Conservation (phyloP, 2,797 vertebrate species). For the Fistularia tabacaria region DNA sequence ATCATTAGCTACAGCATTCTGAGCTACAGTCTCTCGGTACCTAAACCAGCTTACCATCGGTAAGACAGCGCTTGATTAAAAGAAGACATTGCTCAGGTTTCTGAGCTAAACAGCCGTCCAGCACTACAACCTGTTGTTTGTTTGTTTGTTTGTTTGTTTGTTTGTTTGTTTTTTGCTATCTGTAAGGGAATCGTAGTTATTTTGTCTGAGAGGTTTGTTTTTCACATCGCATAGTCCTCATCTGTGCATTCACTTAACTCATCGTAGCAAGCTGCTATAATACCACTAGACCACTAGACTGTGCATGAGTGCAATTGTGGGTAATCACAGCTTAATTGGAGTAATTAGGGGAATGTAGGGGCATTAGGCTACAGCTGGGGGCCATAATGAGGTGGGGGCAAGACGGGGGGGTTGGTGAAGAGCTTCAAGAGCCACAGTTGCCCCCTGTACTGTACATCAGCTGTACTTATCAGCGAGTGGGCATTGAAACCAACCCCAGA, state of each 20-base stretch:
- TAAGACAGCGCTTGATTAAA: conserved; percentile 23
- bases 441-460: conserved; percentile 55
- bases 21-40: conserved; percentile 29
- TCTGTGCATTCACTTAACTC: conserved; percentile 44
- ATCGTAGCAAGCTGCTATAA: conserved; percentile 60
- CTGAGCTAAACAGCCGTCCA: conserved; percentile 8
- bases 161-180: neutral
- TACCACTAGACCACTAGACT: conserved; percentile 60
- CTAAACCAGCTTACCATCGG: conserved; percentile 7
- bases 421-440: conserved; percentile 60
- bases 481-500: conserved; percentile 19
- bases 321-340: conserved; percentile 81
- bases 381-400: conserved; percentile 64
- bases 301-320: conserved; percentile 76
- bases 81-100: conserved; percentile 19
- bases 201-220: neutral
- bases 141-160: neutral
- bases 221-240: conserved; percentile 18
- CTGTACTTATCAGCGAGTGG: conserved; percentile 26
- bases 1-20: conserved; percentile 23
- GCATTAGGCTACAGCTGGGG: conserved; percentile 80
- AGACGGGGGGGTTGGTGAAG: conserved; percentile 47
- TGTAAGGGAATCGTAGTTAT: conserved; percentile 7
- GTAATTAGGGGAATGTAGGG: conserved; percentile 78
- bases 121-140: conserved; percentile 10